Evolutionary conservation across 2,797 vertebrate genomes (phyloP), one percentile per base, ranked within the genome.

Genomic region (Muscicapa comitata): DNA sequence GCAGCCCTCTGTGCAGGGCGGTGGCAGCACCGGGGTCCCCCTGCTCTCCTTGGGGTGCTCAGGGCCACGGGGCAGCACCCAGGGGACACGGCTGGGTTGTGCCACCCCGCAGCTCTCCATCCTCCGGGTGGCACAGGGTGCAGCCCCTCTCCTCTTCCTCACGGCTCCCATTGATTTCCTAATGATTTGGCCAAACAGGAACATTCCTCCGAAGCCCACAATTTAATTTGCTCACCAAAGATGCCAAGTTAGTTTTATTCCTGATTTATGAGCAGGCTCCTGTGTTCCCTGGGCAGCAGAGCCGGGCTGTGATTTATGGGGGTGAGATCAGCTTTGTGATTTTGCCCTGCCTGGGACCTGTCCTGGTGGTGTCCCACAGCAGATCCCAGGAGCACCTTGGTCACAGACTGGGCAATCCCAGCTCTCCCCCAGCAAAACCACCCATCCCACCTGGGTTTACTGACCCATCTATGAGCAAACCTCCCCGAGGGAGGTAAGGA

Each of bases 201-300:
- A 54, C 79, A 54, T 92, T 92, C 95, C 79, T 94, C 83, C 88
- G 18, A 94, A 96, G 88, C 92, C 94, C 92, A 75, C 92, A 83
- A 84, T 94, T 86, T 88, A 73, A 88, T 95, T 94, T 86, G 61
- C 62, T 88, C 86, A 42, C 87, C 85, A 43, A 94, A 63, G 89
- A 86, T 11, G 82, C 90, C 87, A 55, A 29, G 58, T 75, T 78
- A 33, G 66, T 88, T 86, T 79, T 81, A 23, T 50, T 65, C 58
- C 92, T 93, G 92, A 94, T 96, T 90, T 84, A 93, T 51, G 95
- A 88, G 70, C 53, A 23, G 68, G 82, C 43, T 63, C 20, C 47
- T 29, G 59, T 26, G 35, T 28, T 90, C 83, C 78, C 85, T 26
- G 8, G 2, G 88, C 10, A 4, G 70, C 79, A 47, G 79, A 77